Evolutionary conservation across 35 echinoderm and acorn worm genomes (phyloP).

Genomic region (Stichopus chloronotus): DNA sequence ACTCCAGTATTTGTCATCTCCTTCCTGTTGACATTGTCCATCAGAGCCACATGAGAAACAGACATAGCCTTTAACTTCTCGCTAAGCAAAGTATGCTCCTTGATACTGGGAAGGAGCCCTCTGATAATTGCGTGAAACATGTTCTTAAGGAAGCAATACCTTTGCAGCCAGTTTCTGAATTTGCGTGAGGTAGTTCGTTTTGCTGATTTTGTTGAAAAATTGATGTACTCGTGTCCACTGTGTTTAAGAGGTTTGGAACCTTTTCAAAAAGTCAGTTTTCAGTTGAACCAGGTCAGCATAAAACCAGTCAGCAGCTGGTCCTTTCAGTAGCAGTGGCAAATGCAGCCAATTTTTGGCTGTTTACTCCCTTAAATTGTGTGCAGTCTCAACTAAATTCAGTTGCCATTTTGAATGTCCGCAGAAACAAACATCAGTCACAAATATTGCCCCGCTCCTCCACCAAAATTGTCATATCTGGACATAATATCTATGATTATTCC

Average conservation of each 20-base stretch:
- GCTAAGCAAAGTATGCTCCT: not conserved
- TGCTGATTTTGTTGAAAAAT: not conserved
- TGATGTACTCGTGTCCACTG: not conserved
- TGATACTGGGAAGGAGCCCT: not conserved
- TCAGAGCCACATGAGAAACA: conserved; percentile 8
- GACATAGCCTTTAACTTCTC: not conserved
- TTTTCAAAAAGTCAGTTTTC: conserved; percentile 16
- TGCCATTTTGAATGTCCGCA: not conserved
- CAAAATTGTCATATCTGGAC: conserved; percentile 20
- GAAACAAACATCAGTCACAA: not conserved
- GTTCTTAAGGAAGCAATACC: not conserved
- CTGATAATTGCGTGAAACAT: not conserved
- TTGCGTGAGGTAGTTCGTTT: not conserved
- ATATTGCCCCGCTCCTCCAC: not conserved
- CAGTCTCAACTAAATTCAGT: conserved; percentile 21
- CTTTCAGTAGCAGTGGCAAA: conserved; percentile 7
- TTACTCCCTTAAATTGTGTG: not conserved
- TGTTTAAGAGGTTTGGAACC: not conserved
- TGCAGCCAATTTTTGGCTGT: not conserved
- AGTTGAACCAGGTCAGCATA: not conserved
- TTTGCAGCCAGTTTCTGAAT: not conserved
- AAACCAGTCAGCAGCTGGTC: conserved; percentile 14
- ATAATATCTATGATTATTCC: too few relatives aligned
- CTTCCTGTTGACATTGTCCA: not conserved
- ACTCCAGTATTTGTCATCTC: not conserved